Percentiles rank a stretch among this genome's conserved stretches.
These are phyloP conservation scores for Apis cerana DNA, from an alignment of 1,140 invertebrate genomes.

Conservation along the genomic window DNA sequence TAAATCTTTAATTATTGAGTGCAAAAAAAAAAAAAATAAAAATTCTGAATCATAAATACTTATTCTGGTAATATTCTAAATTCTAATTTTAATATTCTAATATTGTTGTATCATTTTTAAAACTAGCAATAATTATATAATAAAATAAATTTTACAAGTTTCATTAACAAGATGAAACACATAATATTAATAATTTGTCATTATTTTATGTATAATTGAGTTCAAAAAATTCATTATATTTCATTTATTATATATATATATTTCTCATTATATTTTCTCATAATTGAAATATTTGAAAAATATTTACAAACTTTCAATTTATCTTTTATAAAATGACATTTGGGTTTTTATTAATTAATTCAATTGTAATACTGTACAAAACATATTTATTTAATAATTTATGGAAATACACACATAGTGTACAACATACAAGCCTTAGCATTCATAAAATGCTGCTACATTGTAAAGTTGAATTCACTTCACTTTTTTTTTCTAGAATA, in stretches of 20 bases:
- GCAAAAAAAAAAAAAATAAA: too few species aligned
- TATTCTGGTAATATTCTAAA: too few species aligned
- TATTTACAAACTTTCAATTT: neutral
- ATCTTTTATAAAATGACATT: neutral
- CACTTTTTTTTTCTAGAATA: slow-evolving; percentile 51
- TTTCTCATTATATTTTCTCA: too few species aligned
- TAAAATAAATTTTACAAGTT: too few species aligned
- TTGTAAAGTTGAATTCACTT: slow-evolving; percentile 52
- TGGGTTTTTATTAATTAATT: neutral
- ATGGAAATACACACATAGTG: slow-evolving; percentile 71
- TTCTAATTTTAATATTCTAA: too few species aligned
- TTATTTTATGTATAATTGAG: neutral
- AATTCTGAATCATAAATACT: too few species aligned
- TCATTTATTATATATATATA: neutral
- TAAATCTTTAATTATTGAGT: too few species aligned
- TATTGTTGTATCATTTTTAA: too few species aligned
- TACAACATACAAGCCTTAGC: slow-evolving; percentile 68
- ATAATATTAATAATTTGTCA: neutral
- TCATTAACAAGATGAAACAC: too few species aligned
- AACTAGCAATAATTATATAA: too few species aligned
- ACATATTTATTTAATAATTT: slow-evolving; percentile 80
- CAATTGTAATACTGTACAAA: slow-evolving; percentile 73
- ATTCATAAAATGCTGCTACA: slow-evolving; percentile 66
- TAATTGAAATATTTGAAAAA: neutral
- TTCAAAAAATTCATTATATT: neutral